A percentile compares a stretch with the other conserved stretches of the same genome.
phyloP scores from a whole-genome alignment of 2,797 vertebrate species.

The Epinephelus coioides region DNA sequence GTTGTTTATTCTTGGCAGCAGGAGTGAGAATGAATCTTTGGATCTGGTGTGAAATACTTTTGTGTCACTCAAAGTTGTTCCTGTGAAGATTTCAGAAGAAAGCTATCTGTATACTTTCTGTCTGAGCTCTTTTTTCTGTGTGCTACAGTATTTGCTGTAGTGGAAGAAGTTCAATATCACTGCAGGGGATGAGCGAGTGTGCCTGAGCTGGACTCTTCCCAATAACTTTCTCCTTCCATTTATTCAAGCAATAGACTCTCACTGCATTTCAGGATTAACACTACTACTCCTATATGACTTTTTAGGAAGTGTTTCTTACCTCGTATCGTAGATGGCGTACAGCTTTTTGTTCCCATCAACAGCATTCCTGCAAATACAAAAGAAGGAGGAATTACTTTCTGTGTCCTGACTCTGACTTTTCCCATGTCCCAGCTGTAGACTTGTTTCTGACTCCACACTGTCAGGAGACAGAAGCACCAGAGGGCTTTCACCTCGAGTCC shows the following conservation, averaged over 20 bases:
- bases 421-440: background rate
- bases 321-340: slow-evolving; percentile 94
- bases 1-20: background rate
- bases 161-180: slow-evolving; percentile 42
- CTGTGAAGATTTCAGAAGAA: slow-evolving; percentile 3
- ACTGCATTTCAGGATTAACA: slow-evolving; percentile 9
- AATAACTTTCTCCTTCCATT: slow-evolving; percentile 19
- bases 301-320: slow-evolving; percentile 83
- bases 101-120: background rate
- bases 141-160: background rate
- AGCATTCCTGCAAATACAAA: slow-evolving; percentile 91
- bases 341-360: slow-evolving; percentile 94
- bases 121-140: background rate
- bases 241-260: slow-evolving; percentile 6
- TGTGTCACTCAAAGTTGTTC: background rate
- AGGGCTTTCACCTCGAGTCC: background rate
- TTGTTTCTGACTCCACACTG: background rate
- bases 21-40: background rate
- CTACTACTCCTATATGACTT: background rate
- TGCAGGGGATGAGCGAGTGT: slow-evolving; percentile 42
- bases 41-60: background rate
- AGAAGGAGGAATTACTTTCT: slow-evolving; percentile 31
- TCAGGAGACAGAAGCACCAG: background rate
- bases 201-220: slow-evolving; percentile 28
- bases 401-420: background rate